A percentile compares a stretch with the other conserved stretches of the same genome.
These are phyloP conservation scores for Aphidoletes aphidimyza DNA, from an alignment of 2,888 invertebrate genomes.

Conservation along the genomic window DNA sequence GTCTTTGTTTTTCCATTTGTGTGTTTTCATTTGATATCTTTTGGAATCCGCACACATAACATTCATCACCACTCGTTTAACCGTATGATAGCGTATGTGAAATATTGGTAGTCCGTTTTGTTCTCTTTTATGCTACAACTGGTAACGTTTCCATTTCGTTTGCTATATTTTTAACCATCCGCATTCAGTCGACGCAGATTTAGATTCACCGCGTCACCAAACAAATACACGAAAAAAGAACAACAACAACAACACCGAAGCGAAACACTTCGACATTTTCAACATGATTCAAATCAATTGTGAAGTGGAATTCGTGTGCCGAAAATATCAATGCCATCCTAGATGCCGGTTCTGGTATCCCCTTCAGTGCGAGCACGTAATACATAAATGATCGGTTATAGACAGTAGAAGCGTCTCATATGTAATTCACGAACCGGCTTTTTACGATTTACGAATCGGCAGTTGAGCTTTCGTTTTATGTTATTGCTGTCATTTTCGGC, in stretches of 20 bases:
- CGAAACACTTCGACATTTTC: background rate
- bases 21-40: background rate
- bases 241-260: background rate
- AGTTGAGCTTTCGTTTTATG: constrained; percentile 9
- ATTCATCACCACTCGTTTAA: background rate
- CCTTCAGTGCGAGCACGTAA: background rate
- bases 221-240: background rate
- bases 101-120: background rate
- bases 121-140: background rate
- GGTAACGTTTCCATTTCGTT: background rate
- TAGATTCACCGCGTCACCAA: too few relatives aligned
- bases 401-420: background rate
- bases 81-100: background rate
- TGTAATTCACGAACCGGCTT: background rate
- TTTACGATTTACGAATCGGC: background rate
- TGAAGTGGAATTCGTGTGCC: background rate
- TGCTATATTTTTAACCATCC: background rate
- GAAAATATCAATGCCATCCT: too few relatives aligned
- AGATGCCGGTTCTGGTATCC: background rate
- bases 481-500: constrained; percentile 26
- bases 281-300: constrained; percentile 21
- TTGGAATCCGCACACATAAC: background rate
- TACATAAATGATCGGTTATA: constrained; percentile 30
- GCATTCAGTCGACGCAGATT: background rate
- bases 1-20: too few relatives aligned